Evolutionary conservation across 1,140 invertebrate species (phyloP), one percentile per base, ranked within the genome.

Genomic region (Bombus consobrinus): DNA sequence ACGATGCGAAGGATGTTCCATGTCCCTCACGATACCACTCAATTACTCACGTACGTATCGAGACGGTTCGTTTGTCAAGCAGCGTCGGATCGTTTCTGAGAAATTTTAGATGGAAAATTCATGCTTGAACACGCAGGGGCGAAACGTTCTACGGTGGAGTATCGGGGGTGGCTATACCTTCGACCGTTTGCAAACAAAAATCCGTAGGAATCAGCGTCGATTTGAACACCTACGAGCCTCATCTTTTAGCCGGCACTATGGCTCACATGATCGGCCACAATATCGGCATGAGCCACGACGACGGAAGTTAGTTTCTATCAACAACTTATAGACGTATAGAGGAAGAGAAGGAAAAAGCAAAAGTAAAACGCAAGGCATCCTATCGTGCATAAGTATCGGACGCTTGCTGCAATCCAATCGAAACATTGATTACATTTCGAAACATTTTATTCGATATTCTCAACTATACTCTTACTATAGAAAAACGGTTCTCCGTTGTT

Each of bases 261-360:
- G 98, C 98, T 22, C 98, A 99, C 94, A 99, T 99, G 98, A 98
- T 99, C 90, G 98, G 98, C 32, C 99, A 99, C 92, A 99, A 99
- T 94, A 97, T 99, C 87, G 98, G 99, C 93, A 98, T 99, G 97
- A 97, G 97, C 4, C 99, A 99, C 95, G 98, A 99, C 94, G 98
- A 98, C 91, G 97, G 97, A 81, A 96, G 98, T 96, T 96, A 97
- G 96, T 96, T 66, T 32, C n/a, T 18, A 32, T n/a, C 28, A 4
- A 47, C 43, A 15, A 5, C 43, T 47, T 47, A 0, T 47, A 18
- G 1, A 53, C 47, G 47, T 22, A 53, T 53, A 22, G 22, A 22
- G 2, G 18, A 53, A 8, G 18, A 53, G 2, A 22, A 53, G 18
- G 1, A 6, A 2, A 6, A 53, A 0, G 18, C 47, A 2, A 53